Evolutionary conservation across 2,888 invertebrate genomes (phyloP).

Genomic region (Tipula confusa): DNA sequence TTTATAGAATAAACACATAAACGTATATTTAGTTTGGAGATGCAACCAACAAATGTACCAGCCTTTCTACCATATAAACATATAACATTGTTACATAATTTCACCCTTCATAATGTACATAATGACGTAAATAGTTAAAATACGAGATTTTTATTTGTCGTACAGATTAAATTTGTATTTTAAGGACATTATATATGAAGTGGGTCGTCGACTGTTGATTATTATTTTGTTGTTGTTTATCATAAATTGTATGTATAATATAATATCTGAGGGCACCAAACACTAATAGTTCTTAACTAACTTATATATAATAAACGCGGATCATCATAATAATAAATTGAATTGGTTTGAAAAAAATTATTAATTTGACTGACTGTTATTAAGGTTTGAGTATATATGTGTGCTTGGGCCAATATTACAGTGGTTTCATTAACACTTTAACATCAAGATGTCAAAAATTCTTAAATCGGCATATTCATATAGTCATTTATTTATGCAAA

Average conservation of each 20-base stretch:
- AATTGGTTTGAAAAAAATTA: neutral
- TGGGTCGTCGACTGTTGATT: neutral
- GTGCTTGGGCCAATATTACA: too few relatives aligned
- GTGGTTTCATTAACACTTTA: too few relatives aligned
- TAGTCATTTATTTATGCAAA: too few relatives aligned
- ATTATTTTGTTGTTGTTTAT: neutral
- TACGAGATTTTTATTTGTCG: conserved; percentile 12
- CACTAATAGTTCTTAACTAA: neutral
- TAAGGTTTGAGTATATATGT: neutral
- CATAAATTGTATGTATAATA: neutral
- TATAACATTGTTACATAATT: neutral
- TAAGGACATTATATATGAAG: neutral
- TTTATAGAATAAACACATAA: too few relatives aligned
- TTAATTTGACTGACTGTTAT: neutral
- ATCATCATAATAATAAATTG: neutral
- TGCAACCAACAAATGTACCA: neutral
- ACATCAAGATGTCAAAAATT: too few relatives aligned
- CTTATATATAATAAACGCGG: neutral
- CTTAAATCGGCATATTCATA: too few relatives aligned
- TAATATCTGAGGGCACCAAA: neutral
- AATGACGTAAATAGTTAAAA: neutral
- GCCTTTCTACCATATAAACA: neutral
- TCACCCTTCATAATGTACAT: neutral
- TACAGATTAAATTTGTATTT: neutral
- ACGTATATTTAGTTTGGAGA: too few relatives aligned